These are phyloP conservation scores for Bilobella aurantiaca DNA, from an alignment of 1,140 invertebrate genomes.

Conservation along the genomic window DNA sequence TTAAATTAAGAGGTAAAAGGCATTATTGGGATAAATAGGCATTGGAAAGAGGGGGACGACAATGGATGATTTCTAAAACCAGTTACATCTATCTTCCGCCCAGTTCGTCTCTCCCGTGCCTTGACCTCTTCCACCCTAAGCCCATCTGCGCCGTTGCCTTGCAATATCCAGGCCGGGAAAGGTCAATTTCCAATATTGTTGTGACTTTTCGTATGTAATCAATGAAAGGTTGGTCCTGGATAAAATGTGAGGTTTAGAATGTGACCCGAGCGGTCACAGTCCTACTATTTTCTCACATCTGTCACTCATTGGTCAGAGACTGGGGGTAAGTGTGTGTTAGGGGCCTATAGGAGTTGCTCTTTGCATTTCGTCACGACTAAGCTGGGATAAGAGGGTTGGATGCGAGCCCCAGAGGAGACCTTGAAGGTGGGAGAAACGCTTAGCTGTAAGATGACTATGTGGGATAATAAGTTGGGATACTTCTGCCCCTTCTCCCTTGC, in stretches of 20 bases:
- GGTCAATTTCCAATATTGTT: constrained; percentile 2
- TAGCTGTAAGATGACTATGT: no score
- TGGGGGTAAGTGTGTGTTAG: no score
- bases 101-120: neutral
- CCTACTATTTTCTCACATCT: neutral
- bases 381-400: neutral
- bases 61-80: neutral
- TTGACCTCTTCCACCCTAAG: neutral
- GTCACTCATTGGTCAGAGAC: no score
- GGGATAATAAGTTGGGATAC: no score
- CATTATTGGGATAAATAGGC: no score
- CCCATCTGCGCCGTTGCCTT: constrained; percentile 6
- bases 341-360: no score
- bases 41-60: neutral
- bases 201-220: no score
- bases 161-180: constrained; percentile 3
- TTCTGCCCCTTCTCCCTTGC: no score
- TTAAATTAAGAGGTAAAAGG: no score
- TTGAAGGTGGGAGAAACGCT: no score
- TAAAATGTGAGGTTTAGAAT: no score
- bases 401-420: neutral
- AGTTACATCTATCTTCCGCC: neutral
- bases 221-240: no score
- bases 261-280: neutral
- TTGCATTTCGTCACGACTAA: neutral